Evolutionary conservation across 2,888 invertebrate genomes (phyloP), one percentile per base, ranked within the genome.

Genomic region (Trissoscelio sp.): DNA sequence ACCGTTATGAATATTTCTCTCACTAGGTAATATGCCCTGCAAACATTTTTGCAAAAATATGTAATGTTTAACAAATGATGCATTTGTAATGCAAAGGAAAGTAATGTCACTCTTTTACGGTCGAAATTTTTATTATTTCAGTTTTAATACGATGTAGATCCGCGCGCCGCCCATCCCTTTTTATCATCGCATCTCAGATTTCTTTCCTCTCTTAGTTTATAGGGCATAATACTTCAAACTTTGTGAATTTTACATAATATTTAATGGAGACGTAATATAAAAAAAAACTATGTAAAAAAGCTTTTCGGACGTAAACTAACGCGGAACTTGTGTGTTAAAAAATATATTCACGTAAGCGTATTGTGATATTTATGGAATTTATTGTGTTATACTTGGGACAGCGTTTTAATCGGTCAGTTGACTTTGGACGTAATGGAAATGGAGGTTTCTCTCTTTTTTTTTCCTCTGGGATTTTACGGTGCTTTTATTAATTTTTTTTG

Each of bases 161-260:
- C 12, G 39, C n/a, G 39, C 9, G 4, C 12, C n/a, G 4, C 16
- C 9, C 14, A 14, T 24, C 6, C 42, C n/a, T 22, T 18, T 46
- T 62, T 62, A 46, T 62, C 44, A 31, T 48, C 51, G 20, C 37
- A 37, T 64, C 37, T 48, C 16, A 48, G 64, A 64, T 64, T 66
- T 66, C 66, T 24, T 53, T 53, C 1, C 39, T 24, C 16, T 24
- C 28, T 66, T 51, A 37, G 24, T 39, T 37, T 66, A 39, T 51
- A 22, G 39, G 39, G 34, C n/a, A 53, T 39, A 66, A 39, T 66
- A 22, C 66, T 48, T 64, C 34, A 51, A 64, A 64, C 48, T 39
- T 53, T 34, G 66, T 53, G 66, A 51, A 66, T 66, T 53, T 66
- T 53, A 53, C 39, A 53, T 66, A 64, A 64, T 48, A 12, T 64